Conservation (phyloP, 92 coral and sea anemone genomes). For the Epizoanthus stellaris region DNA sequence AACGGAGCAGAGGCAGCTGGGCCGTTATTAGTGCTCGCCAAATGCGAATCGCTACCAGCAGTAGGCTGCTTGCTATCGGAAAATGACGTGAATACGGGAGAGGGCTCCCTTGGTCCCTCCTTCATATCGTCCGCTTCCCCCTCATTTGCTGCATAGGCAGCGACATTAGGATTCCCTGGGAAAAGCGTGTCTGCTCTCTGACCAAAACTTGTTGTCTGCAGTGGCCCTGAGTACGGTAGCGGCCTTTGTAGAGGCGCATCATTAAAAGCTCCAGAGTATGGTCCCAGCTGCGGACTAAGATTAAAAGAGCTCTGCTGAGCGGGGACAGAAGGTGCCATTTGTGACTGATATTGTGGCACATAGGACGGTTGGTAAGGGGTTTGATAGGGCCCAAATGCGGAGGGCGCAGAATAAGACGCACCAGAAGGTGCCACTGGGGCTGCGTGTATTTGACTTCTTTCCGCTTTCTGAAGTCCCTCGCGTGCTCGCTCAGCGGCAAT, state of each 20-base stretch:
- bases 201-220: constrained; percentile 18
- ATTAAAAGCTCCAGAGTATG: constrained; percentile 24
- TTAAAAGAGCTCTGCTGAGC: constrained; percentile 19
- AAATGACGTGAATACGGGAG: neutral
- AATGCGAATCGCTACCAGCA: neutral
- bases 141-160: constrained; percentile 5
- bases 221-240: neutral
- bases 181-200: neutral
- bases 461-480: constrained; percentile 25
- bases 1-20: constrained; percentile 2
- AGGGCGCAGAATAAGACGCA: neutral
- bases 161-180: constrained; percentile 23
- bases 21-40: neutral
- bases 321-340: neutral
- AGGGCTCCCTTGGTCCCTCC: neutral
- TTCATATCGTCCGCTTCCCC: neutral
- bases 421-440: constrained; percentile 20
- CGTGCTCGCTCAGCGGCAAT: constrained; percentile 41
- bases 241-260: constrained; percentile 28
- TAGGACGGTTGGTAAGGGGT: constrained; percentile 27
- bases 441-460: constrained; percentile 21
- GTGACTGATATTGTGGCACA: constrained; percentile 25
- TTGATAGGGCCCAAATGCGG: constrained; percentile 14
- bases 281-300: constrained; percentile 18
- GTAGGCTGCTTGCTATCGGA: constrained; percentile 13